Base-by-base conservation (phyloP, 2,888 invertebrate species). In the Phorcus lineatus region DNA sequence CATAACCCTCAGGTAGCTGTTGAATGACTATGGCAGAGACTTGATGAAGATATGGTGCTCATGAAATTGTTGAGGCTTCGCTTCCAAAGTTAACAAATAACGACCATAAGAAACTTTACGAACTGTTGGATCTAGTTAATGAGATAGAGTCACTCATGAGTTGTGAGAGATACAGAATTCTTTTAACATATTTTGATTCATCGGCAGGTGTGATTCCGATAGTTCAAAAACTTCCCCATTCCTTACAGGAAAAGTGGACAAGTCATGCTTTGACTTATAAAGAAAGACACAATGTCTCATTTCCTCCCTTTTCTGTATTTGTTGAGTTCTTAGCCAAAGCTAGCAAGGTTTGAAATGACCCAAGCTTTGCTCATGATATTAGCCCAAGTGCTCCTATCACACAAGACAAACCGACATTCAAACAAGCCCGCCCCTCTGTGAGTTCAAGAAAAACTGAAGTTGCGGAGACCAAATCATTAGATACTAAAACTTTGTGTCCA, bases 101-200 rank as follows among this genome's bases (percentile, higher is more conserved):
- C 47, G 81, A 83, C 70, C 40, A 77, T 47, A 74, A 66, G 54
- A 79, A 55, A 80, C 80, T 83, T 7, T 81, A 77, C 67, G 83
- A 83, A 74, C 55, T 83, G 13, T 77, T 75, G 0, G 81, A 83
- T 31, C 11, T 82, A 28, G 13, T 78, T 2, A 36, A 24, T 36
- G 74, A 82, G 54, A 77, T 75, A 16, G 74, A 74, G 36, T 70
- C 53, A 16, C 17, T 78, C 7, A 82, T 74, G n/a, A 28, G 70
- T 28, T 17, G 78, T 53, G 16, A n/a, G 3, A 52, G 19, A 4
- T 80, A 62, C 66, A 24, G 55, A 11, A 4, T 16, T 6, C 53
- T 57, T 0, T 31, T 83, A 17, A 47, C 47, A 13, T 81, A 81
- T 24, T 77, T 79, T 77, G 83, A 83, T 55, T 54, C 79, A 1